These are phyloP conservation scores for Falcunculus frontatus DNA, from an alignment of 2,113 vertebrate species.

Conservation along the genomic window DNA sequence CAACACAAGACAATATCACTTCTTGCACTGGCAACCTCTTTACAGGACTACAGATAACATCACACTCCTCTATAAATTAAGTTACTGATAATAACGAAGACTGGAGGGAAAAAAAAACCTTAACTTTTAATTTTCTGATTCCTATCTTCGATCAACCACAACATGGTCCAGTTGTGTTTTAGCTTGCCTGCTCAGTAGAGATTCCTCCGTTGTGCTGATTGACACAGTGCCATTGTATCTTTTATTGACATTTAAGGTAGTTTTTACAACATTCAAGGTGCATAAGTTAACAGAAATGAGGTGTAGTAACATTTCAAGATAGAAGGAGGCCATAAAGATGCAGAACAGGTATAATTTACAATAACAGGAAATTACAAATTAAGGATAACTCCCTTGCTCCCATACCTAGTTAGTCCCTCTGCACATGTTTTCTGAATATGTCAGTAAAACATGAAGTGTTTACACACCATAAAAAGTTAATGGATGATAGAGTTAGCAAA, in stretches of 20 bases:
- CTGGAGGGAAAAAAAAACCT: background rate
- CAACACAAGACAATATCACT: background rate
- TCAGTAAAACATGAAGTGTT: background rate
- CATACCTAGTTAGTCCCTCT: background rate
- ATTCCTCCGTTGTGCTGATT: constrained; percentile 52
- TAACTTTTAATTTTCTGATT: constrained; percentile 71
- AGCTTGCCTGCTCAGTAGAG: constrained; percentile 57
- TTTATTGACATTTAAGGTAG: constrained; percentile 64
- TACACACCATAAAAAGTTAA: constrained; percentile 4
- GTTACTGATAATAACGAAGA: constrained; percentile 59
- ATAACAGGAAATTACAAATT: constrained; percentile 48
- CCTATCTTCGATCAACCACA: constrained; percentile 70
- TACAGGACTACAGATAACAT: constrained; percentile 48
- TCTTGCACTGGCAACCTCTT: background rate
- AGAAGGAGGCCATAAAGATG: constrained; percentile 62
- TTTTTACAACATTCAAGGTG: constrained; percentile 69
- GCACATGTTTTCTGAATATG: background rate
- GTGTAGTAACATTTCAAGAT: constrained; percentile 48
- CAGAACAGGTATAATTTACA: constrained; percentile 50
- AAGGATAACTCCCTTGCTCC: background rate
- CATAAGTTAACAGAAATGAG: constrained; percentile 64
- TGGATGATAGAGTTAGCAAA: background rate
- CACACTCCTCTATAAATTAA: constrained; percentile 60
- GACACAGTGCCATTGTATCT: constrained; percentile 57
- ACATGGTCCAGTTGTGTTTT: constrained; percentile 51